Evolutionary conservation across 1,140 invertebrate species (phyloP).

Genomic region (Drosophila nikananu): DNA sequence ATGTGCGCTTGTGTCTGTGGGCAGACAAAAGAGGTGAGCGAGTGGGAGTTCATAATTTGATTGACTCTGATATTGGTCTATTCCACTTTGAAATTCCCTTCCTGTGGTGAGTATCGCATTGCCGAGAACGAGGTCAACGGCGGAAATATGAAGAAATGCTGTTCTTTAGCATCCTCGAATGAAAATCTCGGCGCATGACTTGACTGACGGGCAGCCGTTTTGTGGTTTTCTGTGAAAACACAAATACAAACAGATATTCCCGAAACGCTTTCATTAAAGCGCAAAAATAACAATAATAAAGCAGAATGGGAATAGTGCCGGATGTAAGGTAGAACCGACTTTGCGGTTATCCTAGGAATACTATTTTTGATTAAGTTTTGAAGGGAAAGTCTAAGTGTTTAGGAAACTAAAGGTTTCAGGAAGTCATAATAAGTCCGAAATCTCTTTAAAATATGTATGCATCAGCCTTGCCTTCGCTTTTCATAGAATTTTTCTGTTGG

Average conservation of each 20-base stretch:
- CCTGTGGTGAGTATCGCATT: slow-evolving; percentile 7
- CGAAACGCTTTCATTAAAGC: slow-evolving; percentile 49
- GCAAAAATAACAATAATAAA: slow-evolving; percentile 50
- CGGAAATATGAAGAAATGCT: slow-evolving; percentile 24
- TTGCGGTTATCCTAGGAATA: background rate
- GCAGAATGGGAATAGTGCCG: slow-evolving; percentile 4
- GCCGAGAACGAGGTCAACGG: slow-evolving; percentile 31
- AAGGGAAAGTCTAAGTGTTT: background rate
- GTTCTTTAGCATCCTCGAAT: slow-evolving; percentile 10
- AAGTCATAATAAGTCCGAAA: background rate
- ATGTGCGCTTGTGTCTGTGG: background rate
- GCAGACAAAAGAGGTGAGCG: slow-evolving; percentile 36
- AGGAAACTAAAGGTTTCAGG: too few relatives aligned
- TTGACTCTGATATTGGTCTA: slow-evolving; percentile 9
- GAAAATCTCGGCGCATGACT: slow-evolving; percentile 25
- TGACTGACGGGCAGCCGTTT: slow-evolving; percentile 17
- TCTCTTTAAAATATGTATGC: background rate
- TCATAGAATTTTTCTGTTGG: slow-evolving; percentile 50
- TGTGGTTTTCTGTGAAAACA: slow-evolving; percentile 40
- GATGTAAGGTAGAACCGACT: slow-evolving; percentile 5
- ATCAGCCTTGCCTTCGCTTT: slow-evolving; percentile 15
- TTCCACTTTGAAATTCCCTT: slow-evolving; percentile 25
- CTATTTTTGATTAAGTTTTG: background rate
- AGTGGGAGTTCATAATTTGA: slow-evolving; percentile 47
- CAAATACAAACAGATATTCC: slow-evolving; percentile 17